These are phyloP conservation scores for Alcis repandata DNA, from an alignment of 2,888 invertebrate genomes.

Conservation along the genomic window DNA sequence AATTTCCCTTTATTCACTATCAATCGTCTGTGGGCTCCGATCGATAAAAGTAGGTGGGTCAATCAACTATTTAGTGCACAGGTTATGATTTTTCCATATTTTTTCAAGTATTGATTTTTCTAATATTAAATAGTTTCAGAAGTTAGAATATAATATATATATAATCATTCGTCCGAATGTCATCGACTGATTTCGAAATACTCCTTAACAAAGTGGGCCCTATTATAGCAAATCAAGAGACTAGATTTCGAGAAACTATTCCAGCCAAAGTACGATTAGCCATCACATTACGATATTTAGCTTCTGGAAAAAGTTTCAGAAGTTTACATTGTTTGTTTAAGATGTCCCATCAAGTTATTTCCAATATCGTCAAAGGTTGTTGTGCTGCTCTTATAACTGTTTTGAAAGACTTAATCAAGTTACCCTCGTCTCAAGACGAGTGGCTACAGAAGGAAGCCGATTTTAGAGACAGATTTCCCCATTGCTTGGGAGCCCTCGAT, in stretches of 20 bases:
- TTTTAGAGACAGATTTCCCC: no score
- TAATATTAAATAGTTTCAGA: no score
- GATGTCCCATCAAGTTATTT: neutral
- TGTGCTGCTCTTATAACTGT: neutral
- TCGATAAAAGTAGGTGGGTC: no score
- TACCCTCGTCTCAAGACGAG: no score
- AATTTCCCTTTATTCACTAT: no score
- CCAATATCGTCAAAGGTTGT: neutral
- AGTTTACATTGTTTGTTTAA: neutral
- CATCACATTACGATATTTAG: neutral
- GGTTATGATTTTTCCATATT: no score
- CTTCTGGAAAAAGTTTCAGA: neutral
- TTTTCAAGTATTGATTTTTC: no score
- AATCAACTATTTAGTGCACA: no score
- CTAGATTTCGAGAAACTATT: neutral
- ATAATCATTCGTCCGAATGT: neutral
- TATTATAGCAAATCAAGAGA: neutral
- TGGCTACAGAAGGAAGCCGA: no score
- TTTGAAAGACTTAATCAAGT: neutral
- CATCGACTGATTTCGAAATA: neutral
- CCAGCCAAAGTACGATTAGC: neutral
- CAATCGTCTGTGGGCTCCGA: no score
- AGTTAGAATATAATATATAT: no score
- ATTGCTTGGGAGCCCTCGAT: no score
- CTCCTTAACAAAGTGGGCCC: neutral